Base-by-base conservation (phyloP, 2,888 invertebrate genomes). In the Meliscaeva auricollis region DNA sequence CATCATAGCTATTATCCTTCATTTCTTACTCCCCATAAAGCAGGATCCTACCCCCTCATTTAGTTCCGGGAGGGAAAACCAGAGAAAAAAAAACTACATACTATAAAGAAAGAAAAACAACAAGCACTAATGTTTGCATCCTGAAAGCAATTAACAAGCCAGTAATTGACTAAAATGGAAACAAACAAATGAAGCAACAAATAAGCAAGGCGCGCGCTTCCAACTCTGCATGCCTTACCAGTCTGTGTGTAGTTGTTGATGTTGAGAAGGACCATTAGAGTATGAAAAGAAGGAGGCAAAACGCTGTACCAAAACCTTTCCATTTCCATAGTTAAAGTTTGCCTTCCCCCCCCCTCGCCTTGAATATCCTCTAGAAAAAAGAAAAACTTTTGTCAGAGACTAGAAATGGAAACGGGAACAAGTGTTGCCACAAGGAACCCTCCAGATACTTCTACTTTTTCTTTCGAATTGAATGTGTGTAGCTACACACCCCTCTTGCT, bases 151-250 rank as follows among this genome's bases (percentile, higher is more conserved):
- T 90, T 90, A 90, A 90, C 89, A 89, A 89, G 89, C 90, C 89
- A 88, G 89, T 89, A 90, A 90, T 90, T 90, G 90, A 90, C 90
- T 90, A 89, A 90, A 90, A 90, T 89, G 88, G 89, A 89, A 88
- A 89, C 89, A 89, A 89, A 89, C 89, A 90, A 89, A 81, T 62
- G 81, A 69, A 72, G 68, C 68, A 64, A 77, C n/a, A 76, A 77
- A 60, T 17, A 56, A 77, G 66, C 35, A 72, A 79, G 62, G 66
- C 66, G 79, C 52, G 60, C 75, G 66, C 75, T 84, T 60, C 79
- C 79, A 72, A n/a, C n/a, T 69, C 41, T 58, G 48, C 44, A 50
- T 44, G n/a, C n/a, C n/a, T n/a, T n/a, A n/a, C n/a, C 54, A 41
- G 38, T 9, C 3, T 38, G n/a, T n/a, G n/a, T n/a, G n/a, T 38